These are phyloP conservation scores for Alces alces DNA, from an alignment of 2,113 vertebrate species.

Conservation along the genomic window DNA sequence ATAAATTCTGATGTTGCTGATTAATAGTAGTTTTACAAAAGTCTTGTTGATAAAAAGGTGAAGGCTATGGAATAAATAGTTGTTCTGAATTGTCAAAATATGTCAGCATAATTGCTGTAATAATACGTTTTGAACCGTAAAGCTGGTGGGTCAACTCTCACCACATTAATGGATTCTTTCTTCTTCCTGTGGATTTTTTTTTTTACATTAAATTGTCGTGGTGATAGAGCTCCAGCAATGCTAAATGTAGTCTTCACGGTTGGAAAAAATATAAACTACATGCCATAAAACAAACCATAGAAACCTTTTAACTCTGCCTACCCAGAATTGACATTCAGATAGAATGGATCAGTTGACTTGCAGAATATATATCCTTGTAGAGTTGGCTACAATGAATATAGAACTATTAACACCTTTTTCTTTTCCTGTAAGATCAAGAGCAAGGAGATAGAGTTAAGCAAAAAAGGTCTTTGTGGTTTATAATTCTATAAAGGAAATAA, in stretches of 20 bases:
- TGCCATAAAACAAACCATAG: conserved; percentile 14
- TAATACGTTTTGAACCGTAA: not conserved
- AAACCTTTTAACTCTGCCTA: not conserved
- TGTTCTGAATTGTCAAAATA: conserved; percentile 42
- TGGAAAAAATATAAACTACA: not conserved
- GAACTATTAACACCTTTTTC: not conserved
- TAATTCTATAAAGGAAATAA: conserved; percentile 7
- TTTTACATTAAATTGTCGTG: conserved; percentile 41
- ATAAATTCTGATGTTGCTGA: conserved; percentile 16
- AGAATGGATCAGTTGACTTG: not conserved
- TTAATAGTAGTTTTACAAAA: conserved; percentile 11
- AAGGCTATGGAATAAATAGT: conserved; percentile 23
- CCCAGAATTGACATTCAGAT: not conserved
- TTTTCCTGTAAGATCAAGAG: not conserved
- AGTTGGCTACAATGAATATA: not conserved
- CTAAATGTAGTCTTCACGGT: conserved; percentile 1
- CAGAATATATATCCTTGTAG: not conserved
- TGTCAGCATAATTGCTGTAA: not conserved
- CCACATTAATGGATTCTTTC: not conserved
- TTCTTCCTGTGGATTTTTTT: conserved; percentile 5
- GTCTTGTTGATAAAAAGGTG: not conserved
- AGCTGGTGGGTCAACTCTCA: not conserved
- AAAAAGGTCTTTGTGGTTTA: not conserved
- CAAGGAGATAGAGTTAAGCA: not conserved
- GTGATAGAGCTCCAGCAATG: conserved; percentile 5